phyloP scores from a whole-genome alignment of 1,140 invertebrate genomes.

The Drosophila pallidifrons region DNA sequence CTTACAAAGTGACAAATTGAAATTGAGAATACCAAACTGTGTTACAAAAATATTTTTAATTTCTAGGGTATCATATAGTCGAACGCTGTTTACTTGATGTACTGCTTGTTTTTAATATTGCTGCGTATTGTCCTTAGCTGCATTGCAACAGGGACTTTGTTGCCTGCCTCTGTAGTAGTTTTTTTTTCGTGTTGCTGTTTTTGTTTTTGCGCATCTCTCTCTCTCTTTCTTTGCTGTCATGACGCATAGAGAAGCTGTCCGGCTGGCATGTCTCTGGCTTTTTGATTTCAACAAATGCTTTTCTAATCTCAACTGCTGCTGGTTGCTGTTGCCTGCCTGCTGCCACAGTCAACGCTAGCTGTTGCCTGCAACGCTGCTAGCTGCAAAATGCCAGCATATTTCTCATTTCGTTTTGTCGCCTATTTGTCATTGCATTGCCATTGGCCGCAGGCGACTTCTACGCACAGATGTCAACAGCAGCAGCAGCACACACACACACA shows the following conservation, averaged over 20 bases:
- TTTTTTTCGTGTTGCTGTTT: neutral
- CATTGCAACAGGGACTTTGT: constrained; percentile 25
- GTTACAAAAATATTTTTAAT: too few relatives aligned
- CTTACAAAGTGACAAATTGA: too few relatives aligned
- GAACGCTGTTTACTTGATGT: neutral
- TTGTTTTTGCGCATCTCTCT: constrained; percentile 7
- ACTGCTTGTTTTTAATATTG: constrained; percentile 36
- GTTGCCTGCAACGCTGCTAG: too few relatives aligned
- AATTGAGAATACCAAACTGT: too few relatives aligned
- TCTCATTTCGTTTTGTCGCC: constrained; percentile 83
- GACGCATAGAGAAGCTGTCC: constrained; percentile 34
- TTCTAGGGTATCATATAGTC: constrained; percentile 15
- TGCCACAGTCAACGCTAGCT: neutral
- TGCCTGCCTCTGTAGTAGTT: neutral
- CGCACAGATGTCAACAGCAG: constrained; percentile 71
- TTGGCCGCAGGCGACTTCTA: constrained; percentile 54
- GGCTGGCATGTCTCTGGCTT: constrained; percentile 58
- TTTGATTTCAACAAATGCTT: constrained; percentile 81
- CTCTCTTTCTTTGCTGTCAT: constrained; percentile 29
- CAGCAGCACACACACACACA: constrained; percentile 4
- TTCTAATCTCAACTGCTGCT: constrained; percentile 73
- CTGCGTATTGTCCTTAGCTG: constrained; percentile 40
- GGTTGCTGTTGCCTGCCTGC: constrained; percentile 10
- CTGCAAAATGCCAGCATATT: constrained; percentile 55
- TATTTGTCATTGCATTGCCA: constrained; percentile 81